Evolutionary conservation across 2,113 vertebrate genomes (phyloP), one percentile per base, ranked within the genome.

Genomic region (Chaetodon trifascialis): DNA sequence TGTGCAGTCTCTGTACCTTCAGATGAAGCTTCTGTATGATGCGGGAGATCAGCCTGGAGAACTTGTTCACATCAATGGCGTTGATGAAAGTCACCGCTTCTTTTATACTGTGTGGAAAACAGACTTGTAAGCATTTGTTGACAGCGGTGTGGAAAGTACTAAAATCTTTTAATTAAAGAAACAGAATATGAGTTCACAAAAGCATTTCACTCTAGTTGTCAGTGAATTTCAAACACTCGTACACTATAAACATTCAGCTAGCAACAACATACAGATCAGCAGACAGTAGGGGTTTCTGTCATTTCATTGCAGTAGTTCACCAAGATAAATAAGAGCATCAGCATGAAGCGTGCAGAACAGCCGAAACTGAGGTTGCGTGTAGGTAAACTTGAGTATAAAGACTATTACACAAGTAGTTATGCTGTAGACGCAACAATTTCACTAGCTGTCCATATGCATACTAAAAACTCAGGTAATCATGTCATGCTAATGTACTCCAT

Each of bases 21-120:
- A 98, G 87, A 87, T 99, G 98, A 86, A 99, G 96, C 90, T 96
- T 99, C 84, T 99, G 97, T 72, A 97, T 95, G 72, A 99, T 97
- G 30, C 96, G 96, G 7, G 95, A 97, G 23, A 99, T 96, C 11
- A 99, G 92, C 38, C 97, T 95, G 73, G 97, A 96, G 88, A 99
- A 98, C 86, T 97, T 97, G 89, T 94, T 96, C 21, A 91, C 83
- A 76, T 98, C 97, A 80, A 99, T 92, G 0, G 87, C 83, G 70
- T 97, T 99, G 80, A 99, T 96, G 80, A 96, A 94, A 11, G 82
- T 94, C 79, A 99, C 96, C 5, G 97, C 98, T 93, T 97, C 96
- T 91, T 96, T 98, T 78, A 99, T 97, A 87, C 98, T 99, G 92
- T 72, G 62, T 21, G n/a, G 70, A 79, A 65, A 87, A 15, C 76